Evolutionary conservation across 2,888 invertebrate genomes (phyloP), one percentile per base, ranked within the genome.

Genomic region (Toxonevra muliebris): DNA sequence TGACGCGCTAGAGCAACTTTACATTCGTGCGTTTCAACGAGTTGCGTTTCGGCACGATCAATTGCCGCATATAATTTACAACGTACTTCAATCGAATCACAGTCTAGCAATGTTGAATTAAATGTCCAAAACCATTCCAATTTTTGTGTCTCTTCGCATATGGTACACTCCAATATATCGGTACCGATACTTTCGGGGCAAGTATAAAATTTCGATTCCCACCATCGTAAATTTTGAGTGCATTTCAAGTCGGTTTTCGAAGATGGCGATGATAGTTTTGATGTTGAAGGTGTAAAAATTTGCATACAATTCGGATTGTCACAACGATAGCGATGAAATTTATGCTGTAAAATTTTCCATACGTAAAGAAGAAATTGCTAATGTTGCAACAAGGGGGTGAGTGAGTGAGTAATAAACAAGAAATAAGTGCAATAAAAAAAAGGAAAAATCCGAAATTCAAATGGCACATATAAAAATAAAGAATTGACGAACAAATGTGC

Each of bases 291-390:
- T 62, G 77, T 76, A 59, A 77, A 77, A 66, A 77, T 74, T 75
- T 77, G 75, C 77, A 75, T 75, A 73, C 77, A 77, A 70, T 77
- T 76, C 42, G 76, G 76, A 73, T 77, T 77, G 77, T 77, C 77
- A 77, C 77, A 77, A 77, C 77, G 77, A 73, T 77, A 77, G 73
- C 77, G 77, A 77, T 77, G 77, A 73, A 77, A 77, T 74, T 77
- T 77, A 70, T 77, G 75, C 77, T 77, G 71, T 54, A 74, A 71
- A 60, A 71, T 71, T 69, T 13, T 63, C 30, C 20, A 48, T 48
- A 48, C 50, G 8, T 48, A 48, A 48, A 48, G 15, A 54, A 54
- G 15, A 53, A 52, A 42, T n/a, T 30, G 43, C 19, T 19, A n/a
- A 2, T 54, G 15, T 15, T 15, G 50, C 15, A 48, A 13, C 15